These are phyloP conservation scores for Hystrix cristata DNA, from an alignment of 2,113 vertebrate genomes.

Conservation along the genomic window DNA sequence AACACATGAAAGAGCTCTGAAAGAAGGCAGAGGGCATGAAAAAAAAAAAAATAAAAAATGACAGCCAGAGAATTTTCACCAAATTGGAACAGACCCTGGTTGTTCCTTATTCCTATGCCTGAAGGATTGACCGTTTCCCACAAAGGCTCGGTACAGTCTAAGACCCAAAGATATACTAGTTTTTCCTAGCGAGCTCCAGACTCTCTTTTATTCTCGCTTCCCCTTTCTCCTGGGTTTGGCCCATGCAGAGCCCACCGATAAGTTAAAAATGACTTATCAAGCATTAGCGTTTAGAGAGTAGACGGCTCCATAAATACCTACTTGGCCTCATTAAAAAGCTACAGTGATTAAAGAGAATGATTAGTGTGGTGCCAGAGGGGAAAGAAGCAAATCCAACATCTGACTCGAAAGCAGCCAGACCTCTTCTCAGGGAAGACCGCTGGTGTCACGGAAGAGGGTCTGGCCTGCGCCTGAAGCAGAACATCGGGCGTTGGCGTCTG, in stretches of 20 bases:
- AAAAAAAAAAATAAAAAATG: not conserved
- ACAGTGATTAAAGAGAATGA: constrained; percentile 85
- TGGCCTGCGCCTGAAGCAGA: constrained; percentile 53
- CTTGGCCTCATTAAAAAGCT: constrained; percentile 86
- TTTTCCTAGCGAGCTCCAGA: constrained; percentile 70
- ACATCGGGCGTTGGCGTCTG: not conserved
- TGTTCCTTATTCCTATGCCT: not conserved
- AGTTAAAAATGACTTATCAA: constrained; percentile 83
- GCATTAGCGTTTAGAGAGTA: constrained; percentile 77
- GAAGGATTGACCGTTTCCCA: constrained; percentile 36
- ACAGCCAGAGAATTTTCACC: constrained; percentile 42
- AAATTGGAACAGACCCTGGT: not conserved
- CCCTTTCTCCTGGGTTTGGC: constrained; percentile 76
- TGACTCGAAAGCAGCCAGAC: constrained; percentile 74
- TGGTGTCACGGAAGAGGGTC: constrained; percentile 73
- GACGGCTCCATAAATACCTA: constrained; percentile 85
- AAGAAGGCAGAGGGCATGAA: not conserved
- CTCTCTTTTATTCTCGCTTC: constrained; percentile 73
- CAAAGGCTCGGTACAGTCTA: constrained; percentile 36
- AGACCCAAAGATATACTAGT: constrained; percentile 15
- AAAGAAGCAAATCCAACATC: constrained; percentile 81
- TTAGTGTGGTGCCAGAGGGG: constrained; percentile 85
- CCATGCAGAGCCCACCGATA: constrained; percentile 75
- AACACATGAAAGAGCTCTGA: not conserved
- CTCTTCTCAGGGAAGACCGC: constrained; percentile 74